Conservation (phyloP, 2,113 vertebrate genomes). For the Pica pica region DNA sequence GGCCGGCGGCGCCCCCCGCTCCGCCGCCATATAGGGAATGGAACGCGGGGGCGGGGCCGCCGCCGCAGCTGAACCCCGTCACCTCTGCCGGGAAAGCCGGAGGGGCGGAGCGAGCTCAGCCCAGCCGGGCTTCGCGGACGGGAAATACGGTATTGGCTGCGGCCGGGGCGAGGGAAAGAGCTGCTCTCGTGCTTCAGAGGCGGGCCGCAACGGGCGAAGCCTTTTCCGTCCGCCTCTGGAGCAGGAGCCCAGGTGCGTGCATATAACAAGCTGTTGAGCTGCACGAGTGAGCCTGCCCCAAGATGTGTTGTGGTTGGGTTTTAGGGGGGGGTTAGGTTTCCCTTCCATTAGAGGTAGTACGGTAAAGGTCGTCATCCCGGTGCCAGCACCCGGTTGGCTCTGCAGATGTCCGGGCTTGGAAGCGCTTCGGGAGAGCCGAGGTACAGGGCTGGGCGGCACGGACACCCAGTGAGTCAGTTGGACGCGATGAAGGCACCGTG, state of each 20-base stretch:
- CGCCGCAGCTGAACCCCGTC: not conserved
- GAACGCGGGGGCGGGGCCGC: not conserved
- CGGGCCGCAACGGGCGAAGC: accelerated
- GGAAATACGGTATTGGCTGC: not conserved
- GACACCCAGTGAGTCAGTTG: accelerated
- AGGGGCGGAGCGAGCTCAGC: not conserved
- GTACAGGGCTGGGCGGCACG: not conserved
- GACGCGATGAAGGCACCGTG: not conserved
- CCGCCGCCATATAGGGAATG: not conserved
- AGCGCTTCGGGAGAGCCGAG: not conserved
- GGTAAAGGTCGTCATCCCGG: not conserved
- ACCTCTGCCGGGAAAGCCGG: not conserved
- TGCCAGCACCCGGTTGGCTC: not conserved
- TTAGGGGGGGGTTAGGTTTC: accelerated
- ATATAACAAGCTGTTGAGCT: not conserved
- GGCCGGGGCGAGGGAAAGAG: accelerated
- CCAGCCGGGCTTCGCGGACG: accelerated
- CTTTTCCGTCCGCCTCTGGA: no score
- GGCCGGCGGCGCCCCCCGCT: not conserved
- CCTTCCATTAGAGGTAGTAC: not conserved
- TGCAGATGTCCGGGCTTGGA: not conserved
- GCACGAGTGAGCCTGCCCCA: not conserved
- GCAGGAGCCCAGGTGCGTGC: not conserved
- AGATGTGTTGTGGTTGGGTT: no score
- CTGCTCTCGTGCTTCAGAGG: no score